Evolutionary conservation across 2,113 vertebrate genomes (phyloP), one percentile per base, ranked within the genome.

Genomic region (Tragelaphus scriptus): DNA sequence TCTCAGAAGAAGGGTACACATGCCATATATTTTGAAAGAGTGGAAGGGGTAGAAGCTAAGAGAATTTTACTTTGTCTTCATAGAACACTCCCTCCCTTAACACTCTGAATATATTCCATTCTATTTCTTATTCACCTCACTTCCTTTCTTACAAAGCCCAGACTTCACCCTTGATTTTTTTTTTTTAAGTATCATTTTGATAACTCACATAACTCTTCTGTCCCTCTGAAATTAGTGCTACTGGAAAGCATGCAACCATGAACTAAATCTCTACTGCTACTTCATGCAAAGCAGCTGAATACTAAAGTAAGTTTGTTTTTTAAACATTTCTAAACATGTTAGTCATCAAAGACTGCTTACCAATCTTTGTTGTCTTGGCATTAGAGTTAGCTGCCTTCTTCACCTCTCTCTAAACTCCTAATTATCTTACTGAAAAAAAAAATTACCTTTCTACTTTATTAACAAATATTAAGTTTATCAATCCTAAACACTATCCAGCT

Each of bases 21-120:
- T 65, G 68, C 40, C 47, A 19, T 71, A 36, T 36, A 61, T 82
- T 91, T 71, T 86, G 32, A 93, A 97, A 71, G 49, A 85, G 4
- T 13, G 3, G 32, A 80, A 58, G 40, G 80, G 47, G 16, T 23
- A 91, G 40, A 96, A 92, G 21, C 80, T 90, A 51, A 79, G 49
- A 97, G 96, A 97, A 96, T 61, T 95, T 71, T 96, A 30, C 87
- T 98, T 98, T 97, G 87, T 98, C 81, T 28, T 93, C 65, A 14
- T 65, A 92, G 92, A 98, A 97, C 36, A 32, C 15, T 86, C 17
- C 3, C 71, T 63, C 19, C 79, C 86, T 90, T 92, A 93, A 92
- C 85, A 96, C 40, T 91, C 94, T 96, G 26, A 88, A 28, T 55
- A 30, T 25, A 55, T 53, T 82, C 30, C 85, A 68, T 96, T 95